phyloP scores from a whole-genome alignment of 2,797 vertebrate species.

The Pyrrhura leucotis region DNA sequence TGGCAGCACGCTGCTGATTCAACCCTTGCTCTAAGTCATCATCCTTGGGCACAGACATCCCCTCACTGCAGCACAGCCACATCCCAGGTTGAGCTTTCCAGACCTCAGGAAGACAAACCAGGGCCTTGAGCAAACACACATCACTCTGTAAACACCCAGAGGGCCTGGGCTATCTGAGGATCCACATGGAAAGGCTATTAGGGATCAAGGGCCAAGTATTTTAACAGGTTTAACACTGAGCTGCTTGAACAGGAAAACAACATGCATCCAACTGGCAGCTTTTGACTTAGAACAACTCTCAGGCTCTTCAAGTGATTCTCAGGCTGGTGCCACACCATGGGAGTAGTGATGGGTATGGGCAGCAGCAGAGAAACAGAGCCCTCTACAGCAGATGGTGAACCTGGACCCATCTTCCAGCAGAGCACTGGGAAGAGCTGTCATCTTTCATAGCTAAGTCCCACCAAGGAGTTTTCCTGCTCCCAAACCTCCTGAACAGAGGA shows the following conservation, averaged over 20 bases:
- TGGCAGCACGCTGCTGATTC: neutral
- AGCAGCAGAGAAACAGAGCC: neutral
- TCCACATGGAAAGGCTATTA: neutral
- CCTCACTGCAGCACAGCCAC: neutral
- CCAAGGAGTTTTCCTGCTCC: neutral
- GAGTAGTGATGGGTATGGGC: neutral
- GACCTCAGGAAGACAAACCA: neutral
- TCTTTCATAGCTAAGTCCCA: neutral
- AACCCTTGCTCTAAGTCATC: neutral
- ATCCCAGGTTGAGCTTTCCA: neutral
- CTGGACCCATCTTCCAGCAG: neutral
- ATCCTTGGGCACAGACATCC: accelerated
- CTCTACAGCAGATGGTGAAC: neutral
- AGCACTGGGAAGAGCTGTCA: neutral
- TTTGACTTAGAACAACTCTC: no score
- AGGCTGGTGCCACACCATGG: accelerated
- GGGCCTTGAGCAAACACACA: neutral
- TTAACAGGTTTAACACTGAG: neutral
- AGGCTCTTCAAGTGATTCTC: neutral
- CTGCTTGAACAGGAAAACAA: neutral
- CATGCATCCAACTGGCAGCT: accelerated
- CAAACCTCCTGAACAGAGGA: accelerated
- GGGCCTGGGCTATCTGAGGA: neutral
- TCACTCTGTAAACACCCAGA: neutral
- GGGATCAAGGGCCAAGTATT: no score